Conservation (phyloP, 1,140 invertebrate genomes). For the Daktulosphaira vitifoliae region DNA sequence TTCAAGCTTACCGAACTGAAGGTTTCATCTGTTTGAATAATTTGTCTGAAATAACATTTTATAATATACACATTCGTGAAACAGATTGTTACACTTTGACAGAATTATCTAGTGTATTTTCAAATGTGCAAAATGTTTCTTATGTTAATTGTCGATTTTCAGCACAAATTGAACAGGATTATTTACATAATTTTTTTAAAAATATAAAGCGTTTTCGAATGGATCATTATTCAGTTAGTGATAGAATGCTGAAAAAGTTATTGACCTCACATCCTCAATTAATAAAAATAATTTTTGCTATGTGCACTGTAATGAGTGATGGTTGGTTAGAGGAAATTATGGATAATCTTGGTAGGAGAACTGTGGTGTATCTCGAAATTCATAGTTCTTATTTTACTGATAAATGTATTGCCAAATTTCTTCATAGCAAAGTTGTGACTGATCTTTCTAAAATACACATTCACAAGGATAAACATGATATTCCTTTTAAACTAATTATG, state of each 20-base stretch:
- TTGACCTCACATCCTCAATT: background rate
- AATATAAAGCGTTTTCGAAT: background rate
- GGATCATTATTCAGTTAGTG: background rate
- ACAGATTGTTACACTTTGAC: background rate
- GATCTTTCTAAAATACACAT: background rate
- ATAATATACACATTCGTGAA: background rate
- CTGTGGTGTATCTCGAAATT: background rate
- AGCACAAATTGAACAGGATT: background rate
- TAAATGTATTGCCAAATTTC: background rate
- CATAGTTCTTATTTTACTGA: background rate
- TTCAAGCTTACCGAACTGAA: background rate
- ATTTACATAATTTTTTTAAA: background rate
- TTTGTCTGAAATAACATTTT: background rate
- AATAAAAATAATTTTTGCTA: background rate
- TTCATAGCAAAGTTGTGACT: background rate
- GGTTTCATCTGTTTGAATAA: background rate
- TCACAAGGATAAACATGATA: background rate
- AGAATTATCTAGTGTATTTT: background rate
- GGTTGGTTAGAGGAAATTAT: background rate
- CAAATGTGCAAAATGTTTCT: background rate
- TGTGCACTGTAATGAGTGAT: background rate
- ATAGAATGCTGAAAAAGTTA: background rate
- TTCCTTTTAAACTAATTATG: background rate
- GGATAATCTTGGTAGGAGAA: background rate
- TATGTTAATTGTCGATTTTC: background rate